phyloP scores from a whole-genome alignment of 2,888 invertebrate species.

The Drosophila imparisetae region DNA sequence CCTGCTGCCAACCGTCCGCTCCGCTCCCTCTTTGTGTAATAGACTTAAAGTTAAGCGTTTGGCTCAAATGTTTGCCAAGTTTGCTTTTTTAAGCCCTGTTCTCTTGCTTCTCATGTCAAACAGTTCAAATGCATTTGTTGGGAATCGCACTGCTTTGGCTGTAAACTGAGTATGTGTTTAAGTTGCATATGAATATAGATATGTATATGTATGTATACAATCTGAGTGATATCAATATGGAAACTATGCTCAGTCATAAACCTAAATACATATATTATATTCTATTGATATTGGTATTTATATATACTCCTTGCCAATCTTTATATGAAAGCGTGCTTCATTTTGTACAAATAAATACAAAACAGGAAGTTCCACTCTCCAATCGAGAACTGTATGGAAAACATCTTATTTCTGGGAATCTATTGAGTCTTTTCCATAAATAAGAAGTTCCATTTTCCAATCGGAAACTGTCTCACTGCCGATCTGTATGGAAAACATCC shows the following conservation, averaged over 20 bases:
- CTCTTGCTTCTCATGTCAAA: constrained; percentile 7
- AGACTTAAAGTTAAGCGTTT: constrained; percentile 26
- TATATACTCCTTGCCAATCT: neutral
- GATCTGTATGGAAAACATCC: neutral
- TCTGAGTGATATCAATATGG: too few relatives aligned
- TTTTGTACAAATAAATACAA: neutral
- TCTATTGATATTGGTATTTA: neutral
- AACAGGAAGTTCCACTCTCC: neutral
- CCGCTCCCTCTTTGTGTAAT: constrained; percentile 4
- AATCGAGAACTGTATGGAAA: too few relatives aligned
- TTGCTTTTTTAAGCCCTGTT: constrained; percentile 1
- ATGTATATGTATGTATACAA: neutral
- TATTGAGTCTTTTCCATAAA: too few relatives aligned
- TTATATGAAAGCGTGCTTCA: neutral
- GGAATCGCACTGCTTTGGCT: constrained; percentile 25
- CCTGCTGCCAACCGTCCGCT: neutral
- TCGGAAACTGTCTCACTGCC: neutral
- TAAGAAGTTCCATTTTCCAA: neutral
- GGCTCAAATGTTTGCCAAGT: constrained; percentile 16
- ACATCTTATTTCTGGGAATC: too few relatives aligned
- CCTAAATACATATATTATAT: neutral
- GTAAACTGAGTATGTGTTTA: neutral
- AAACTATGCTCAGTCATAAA: neutral
- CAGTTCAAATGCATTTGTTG: constrained; percentile 52
- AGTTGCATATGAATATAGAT: neutral